Evolutionary conservation across 2,797 vertebrate species (phyloP).

Genomic region (Odontamblyopus rebecca): DNA sequence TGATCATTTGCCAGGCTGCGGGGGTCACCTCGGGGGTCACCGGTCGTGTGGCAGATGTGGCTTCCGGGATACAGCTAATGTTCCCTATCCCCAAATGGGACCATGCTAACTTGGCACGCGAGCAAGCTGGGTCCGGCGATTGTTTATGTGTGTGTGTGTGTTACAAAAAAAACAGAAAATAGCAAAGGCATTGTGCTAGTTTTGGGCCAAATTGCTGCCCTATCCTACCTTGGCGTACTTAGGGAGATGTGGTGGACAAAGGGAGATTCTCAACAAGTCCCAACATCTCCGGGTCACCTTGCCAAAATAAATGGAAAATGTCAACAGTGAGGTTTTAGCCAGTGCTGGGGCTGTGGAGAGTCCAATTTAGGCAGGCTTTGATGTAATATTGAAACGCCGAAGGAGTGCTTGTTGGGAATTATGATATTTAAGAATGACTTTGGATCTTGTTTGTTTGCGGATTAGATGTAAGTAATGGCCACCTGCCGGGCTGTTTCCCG

Average conservation of each 20-base stretch:
- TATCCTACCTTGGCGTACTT: slow-evolving; percentile 59
- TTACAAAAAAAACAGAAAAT: slow-evolving; percentile 7
- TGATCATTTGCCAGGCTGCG: slow-evolving; percentile 17
- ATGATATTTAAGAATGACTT: slow-evolving; percentile 56
- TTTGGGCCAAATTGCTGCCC: slow-evolving; percentile 64
- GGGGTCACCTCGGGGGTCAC: slow-evolving; percentile 63
- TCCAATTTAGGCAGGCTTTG: slow-evolving; percentile 53
- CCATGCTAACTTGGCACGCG: slow-evolving; percentile 63
- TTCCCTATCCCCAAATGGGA: slow-evolving; percentile 65
- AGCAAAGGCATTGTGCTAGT: slow-evolving; percentile 37
- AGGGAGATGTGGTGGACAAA: slow-evolving; percentile 17
- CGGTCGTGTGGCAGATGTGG: slow-evolving; percentile 59
- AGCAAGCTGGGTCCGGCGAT: slow-evolving; percentile 50
- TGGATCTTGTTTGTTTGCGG: slow-evolving; percentile 55
- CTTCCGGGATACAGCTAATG: slow-evolving; percentile 61
- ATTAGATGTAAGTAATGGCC: slow-evolving; percentile 59
- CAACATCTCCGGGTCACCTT: slow-evolving; percentile 69
- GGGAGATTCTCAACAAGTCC: slow-evolving; percentile 69
- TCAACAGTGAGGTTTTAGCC: slow-evolving; percentile 62
- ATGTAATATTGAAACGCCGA: slow-evolving; percentile 47
- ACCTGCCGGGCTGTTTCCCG: slow-evolving; percentile 55
- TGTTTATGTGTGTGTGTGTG: slow-evolving; percentile 33
- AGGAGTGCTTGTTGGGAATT: slow-evolving; percentile 57
- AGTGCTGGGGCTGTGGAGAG: slow-evolving; percentile 40
- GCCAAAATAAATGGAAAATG: slow-evolving; percentile 75